Base-by-base conservation (phyloP, 2,888 invertebrate genomes). In the Chymomyza procnemis region DNA sequence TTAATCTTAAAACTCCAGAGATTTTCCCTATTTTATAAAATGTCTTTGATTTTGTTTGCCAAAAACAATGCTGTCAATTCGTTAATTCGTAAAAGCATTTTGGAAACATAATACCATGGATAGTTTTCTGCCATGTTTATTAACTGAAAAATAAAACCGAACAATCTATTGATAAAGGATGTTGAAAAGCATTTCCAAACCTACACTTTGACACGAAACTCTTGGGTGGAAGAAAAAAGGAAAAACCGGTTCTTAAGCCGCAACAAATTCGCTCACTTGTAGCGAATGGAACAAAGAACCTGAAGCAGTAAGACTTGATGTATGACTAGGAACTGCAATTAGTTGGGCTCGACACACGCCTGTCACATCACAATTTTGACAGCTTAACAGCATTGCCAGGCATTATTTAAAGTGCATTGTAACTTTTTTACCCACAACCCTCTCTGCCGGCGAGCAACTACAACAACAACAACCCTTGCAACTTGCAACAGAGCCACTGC, bases 401-500 rank as follows among this genome's bases (percentile, higher is more conserved):
- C 34, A 41, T 41, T 26, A 26, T 26, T n/a, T 41, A 41, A 41
- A 41, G 34, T 41, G 34, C 34, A 41, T 41, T 41, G 34, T 41
- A 41, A 41, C 34, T 12, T 41, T n/a, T 41, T 41, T 41, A 41
- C 34, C 34, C 63, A 56, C 46, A 47, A 50, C 50, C 50, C 50
- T 19, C 50, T 50, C 16, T 16, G 19, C 16, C 61, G 14, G 54
- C n/a, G 6, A 46, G 19, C 3, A 30, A 34, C 41, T 55, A 48
- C 66, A 67, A 68, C 66, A 55, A 57, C 54, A 62, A 58, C 80
- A 81, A 85, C 79, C 85, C 85, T 70, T 74, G 75, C 72, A 64
- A 73, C 67, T 71, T 84, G 81, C 86, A 82, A 80, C 86, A 86
- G 84, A 84, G 86, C 83, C 74, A 73, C 73, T 73, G 61, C 50